Evolutionary conservation across 2,113 vertebrate species (phyloP).

Genomic region (Pleuronectes platessa): DNA sequence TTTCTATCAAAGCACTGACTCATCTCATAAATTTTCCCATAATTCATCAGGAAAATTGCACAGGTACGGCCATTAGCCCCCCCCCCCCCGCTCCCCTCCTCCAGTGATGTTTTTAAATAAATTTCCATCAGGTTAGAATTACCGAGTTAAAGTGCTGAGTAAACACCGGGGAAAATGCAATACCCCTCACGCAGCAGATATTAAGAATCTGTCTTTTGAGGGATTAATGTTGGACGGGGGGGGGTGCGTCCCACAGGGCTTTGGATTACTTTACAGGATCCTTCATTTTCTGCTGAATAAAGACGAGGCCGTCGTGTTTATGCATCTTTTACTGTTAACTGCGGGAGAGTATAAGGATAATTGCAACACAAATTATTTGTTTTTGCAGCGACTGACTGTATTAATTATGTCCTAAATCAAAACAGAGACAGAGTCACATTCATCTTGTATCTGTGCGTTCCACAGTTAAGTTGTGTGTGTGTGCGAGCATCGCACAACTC

Average conservation of each 20-base stretch:
- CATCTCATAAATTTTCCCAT: neutral
- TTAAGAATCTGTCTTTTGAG: neutral
- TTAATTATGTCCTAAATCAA: neutral
- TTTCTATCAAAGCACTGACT: neutral
- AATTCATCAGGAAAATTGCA: neutral
- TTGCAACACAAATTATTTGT: neutral
- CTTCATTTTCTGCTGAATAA: slow-evolving; percentile 6
- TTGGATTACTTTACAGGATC: neutral
- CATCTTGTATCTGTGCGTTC: neutral
- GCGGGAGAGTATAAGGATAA: neutral
- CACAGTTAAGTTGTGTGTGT: no score
- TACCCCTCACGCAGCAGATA: neutral
- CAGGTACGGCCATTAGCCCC: no score
- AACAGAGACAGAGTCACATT: neutral
- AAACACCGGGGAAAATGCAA: neutral
- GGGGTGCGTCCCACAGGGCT: neutral
- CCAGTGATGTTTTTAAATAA: neutral
- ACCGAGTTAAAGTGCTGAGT: neutral
- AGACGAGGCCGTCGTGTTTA: neutral
- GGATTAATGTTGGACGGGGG: neutral
- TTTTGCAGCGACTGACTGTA: neutral
- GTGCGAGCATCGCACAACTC: no score
- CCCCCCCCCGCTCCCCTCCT: no score
- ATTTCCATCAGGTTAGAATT: neutral
- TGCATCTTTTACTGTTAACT: neutral